Conservation (phyloP, 1,140 invertebrate species). For the Diorhabda carinulata region DNA sequence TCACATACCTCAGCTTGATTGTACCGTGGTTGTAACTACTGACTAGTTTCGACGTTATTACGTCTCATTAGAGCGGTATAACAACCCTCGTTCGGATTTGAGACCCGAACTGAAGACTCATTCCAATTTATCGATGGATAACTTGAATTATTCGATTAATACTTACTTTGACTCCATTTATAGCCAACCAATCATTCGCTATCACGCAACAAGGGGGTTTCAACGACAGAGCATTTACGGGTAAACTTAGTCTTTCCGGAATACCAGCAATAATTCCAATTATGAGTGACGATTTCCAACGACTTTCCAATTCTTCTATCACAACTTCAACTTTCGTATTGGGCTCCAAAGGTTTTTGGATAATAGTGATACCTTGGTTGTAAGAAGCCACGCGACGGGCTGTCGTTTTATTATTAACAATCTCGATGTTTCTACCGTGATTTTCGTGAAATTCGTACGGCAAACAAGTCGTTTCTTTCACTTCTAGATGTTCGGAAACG, state of each 20-base stretch:
- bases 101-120: no score
- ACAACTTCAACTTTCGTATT: constrained; percentile 57
- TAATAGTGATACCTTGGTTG: constrained; percentile 71
- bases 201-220: constrained; percentile 75
- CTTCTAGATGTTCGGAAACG: constrained; percentile 43
- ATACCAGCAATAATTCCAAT: constrained; percentile 68
- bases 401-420: constrained; percentile 51
- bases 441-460: constrained; percentile 33
- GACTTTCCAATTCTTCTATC: constrained; percentile 67
- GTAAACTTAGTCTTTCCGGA: constrained; percentile 65
- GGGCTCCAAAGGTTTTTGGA: constrained; percentile 40
- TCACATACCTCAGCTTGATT: no score
- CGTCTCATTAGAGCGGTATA: no score
- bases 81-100: no score
- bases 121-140: no score
- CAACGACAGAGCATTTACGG: constrained; percentile 67
- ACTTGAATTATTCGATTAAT: no score
- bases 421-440: constrained; percentile 61
- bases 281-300: constrained; percentile 76
- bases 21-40: no score
- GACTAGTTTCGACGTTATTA: no score
- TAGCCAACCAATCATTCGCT: constrained; percentile 71
- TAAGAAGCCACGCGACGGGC: constrained; percentile 68
- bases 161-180: constrained; percentile 70
- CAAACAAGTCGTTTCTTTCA: constrained; percentile 12